A percentile compares a stretch with the other conserved stretches of the same genome.
These are phyloP conservation scores for Trissolcus basalis DNA, from an alignment of 1,140 invertebrate species.

Conservation along the genomic window DNA sequence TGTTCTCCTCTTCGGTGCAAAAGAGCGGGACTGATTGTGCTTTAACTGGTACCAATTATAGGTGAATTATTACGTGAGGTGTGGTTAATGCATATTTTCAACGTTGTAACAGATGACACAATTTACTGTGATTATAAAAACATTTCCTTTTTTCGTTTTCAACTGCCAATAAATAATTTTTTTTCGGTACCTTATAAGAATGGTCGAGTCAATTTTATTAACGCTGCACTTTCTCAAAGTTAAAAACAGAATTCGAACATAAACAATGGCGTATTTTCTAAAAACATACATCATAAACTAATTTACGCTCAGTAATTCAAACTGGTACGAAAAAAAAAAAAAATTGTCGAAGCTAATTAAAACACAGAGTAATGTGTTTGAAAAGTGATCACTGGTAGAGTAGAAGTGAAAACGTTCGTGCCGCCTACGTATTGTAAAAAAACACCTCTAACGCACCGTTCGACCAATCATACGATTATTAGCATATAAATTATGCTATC, in stretches of 20 bases:
- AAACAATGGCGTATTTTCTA: not conserved
- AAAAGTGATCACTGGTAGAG: constrained; percentile 37
- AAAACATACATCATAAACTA: constrained; percentile 12
- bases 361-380: constrained; percentile 46
- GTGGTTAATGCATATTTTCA: constrained; percentile 34
- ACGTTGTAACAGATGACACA: not conserved
- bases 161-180: too few species aligned
- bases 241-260: not conserved
- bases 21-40: constrained; percentile 52
- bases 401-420: constrained; percentile 46
- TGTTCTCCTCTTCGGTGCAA: constrained; percentile 37
- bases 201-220: too few species aligned
- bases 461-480: constrained; percentile 58
- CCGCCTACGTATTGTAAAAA: constrained; percentile 36
- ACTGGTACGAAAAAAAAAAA: constrained; percentile 13
- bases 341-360: constrained; percentile 42
- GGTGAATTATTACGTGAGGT: constrained; percentile 50
- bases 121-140: not conserved
- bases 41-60: constrained; percentile 57
- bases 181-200: too few species aligned
- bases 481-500: constrained; percentile 75
- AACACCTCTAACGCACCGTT: constrained; percentile 24
- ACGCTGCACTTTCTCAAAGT: too few species aligned
- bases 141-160: not conserved
- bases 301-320: constrained; percentile 15